phyloP scores from a whole-genome alignment of 2,113 vertebrate genomes.

The Leucopsar rothschildi region DNA sequence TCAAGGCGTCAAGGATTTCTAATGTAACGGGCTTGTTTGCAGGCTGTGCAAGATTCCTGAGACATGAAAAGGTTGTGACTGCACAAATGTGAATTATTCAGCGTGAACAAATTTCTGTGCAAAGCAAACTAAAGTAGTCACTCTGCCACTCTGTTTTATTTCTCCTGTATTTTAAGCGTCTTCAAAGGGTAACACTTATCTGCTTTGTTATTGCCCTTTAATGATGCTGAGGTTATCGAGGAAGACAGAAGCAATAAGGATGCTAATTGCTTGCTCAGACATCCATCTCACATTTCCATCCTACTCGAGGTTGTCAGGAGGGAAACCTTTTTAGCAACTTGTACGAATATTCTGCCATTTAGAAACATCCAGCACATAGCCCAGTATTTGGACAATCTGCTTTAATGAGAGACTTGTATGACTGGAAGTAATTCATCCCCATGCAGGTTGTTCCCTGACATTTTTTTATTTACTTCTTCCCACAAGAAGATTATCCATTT shows the following conservation, averaged over 20 bases:
- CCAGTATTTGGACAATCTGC: neutral
- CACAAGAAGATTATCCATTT: neutral
- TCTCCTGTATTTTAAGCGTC: neutral
- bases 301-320: neutral
- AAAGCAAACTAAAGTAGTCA: constrained; percentile 55
- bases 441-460: neutral
- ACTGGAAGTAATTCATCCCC: neutral
- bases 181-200: constrained; percentile 27
- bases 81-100: neutral
- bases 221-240: constrained; percentile 15
- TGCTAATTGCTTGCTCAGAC: neutral
- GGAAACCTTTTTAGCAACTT: neutral
- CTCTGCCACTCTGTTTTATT: neutral
- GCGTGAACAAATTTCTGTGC: constrained; percentile 15
- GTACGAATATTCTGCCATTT: neutral
- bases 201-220: constrained; percentile 30
- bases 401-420: neutral
- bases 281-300: neutral
- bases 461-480: neutral
- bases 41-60: neutral
- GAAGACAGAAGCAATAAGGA: constrained; percentile 22
- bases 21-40: neutral
- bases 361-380: neutral
- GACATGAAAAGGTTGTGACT: neutral
- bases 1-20: neutral